Evolutionary conservation across 2,888 invertebrate genomes (phyloP), one percentile per base, ranked within the genome.

Genomic region (Bombyx huttoni): DNA sequence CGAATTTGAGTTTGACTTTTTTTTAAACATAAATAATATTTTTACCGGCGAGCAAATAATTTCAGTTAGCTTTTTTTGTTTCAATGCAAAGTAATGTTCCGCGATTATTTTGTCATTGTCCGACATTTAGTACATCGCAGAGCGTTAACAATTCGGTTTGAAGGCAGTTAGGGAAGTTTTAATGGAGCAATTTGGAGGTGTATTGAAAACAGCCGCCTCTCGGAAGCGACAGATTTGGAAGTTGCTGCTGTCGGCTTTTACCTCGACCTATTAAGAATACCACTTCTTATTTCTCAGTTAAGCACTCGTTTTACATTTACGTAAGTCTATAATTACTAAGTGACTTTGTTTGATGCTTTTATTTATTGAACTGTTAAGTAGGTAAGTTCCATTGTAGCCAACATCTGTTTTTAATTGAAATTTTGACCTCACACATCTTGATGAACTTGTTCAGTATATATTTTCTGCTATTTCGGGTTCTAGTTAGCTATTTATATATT

Each of bases 171-270:
- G 56, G 62, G 60, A 80, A 82, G 72, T 81, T 81, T 77, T 81
- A 83, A 81, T 81, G 74, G 77, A 77, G 72, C 76, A 75, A 78
- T 81, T 80, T 75, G 64, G 66, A 72, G 69, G 72, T 76, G 73
- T 77, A 78, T 78, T 78, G 78, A 78, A 77, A 79, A 74, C 75
- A 73, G 68, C 62, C 64, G 65, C 60, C 56, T 63, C 60, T 65
- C 58, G 64, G 65, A 66, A 69, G 59, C 67, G 62, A 58, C 57
- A 59, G 60, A 61, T 60, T 57, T 60, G 58, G 60, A 59, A 51
- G 49, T 49, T 46, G 52, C 53, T 57, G 59, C 58, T 55, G 55
- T 58, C 54, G 52, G 56, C 56, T 56, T 50, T 60, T 58, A 66
- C 64, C 64, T 65, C 63, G 62, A 57, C 58, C 62, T 66, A 70